phyloP scores from a whole-genome alignment of 2,888 invertebrate species.

The Netelia inedita region DNA sequence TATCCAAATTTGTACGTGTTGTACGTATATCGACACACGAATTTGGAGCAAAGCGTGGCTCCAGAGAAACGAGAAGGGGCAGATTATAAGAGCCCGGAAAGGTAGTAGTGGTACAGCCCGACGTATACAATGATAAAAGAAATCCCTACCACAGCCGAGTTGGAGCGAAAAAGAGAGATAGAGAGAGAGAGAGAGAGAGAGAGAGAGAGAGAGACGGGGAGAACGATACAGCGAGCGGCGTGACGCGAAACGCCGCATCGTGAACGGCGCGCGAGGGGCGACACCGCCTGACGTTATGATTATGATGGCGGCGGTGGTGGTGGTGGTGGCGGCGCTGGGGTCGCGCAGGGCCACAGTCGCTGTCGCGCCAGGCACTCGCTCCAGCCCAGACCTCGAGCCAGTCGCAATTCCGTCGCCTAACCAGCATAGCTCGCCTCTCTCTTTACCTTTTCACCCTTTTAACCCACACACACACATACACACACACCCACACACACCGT shows the following conservation, averaged over 20 bases:
- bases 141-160: constrained; percentile 35
- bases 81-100: constrained; percentile 27
- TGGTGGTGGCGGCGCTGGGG: constrained; percentile 82
- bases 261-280: constrained; percentile 74
- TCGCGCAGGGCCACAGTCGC: constrained; percentile 85
- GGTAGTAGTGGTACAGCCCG: neutral
- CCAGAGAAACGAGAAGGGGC: constrained; percentile 34
- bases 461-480: constrained; percentile 74
- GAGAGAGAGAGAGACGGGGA: no score
- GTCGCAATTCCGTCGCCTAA: constrained; percentile 84
- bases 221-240: constrained; percentile 26
- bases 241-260: constrained; percentile 64
- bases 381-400: constrained; percentile 83
- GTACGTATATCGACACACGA: neutral
- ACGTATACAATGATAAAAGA: constrained; percentile 29
- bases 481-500: constrained; percentile 84
- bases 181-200: constrained; percentile 31
- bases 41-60: constrained; percentile 30
- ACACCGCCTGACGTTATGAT: constrained; percentile 63
- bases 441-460: constrained; percentile 86
- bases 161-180: constrained; percentile 51
- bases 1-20: neutral
- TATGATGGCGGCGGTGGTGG: constrained; percentile 78
- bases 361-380: constrained; percentile 82
- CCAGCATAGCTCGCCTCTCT: constrained; percentile 83